Evolutionary conservation across 2,888 invertebrate genomes (phyloP), one percentile per base, ranked within the genome.

Genomic region (Athrips mouffetella): DNA sequence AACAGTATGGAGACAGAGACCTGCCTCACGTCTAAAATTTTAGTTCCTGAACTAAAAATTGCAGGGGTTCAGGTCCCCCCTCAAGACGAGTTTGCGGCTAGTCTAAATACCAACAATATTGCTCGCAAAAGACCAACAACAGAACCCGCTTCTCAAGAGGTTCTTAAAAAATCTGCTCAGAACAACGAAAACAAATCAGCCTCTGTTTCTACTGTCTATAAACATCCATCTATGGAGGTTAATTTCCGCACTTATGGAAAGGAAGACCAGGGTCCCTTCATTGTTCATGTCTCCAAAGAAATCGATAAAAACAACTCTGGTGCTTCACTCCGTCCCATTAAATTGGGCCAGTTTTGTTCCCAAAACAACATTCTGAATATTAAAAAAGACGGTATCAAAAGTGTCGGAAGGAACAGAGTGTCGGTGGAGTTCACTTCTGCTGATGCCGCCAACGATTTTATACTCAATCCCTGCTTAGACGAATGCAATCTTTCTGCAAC

Each of bases 361-460:
- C 45, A 40, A 7, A 29, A 52, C 7, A 53, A 52, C 16, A 27
- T 55, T 8, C n/a, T 7, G 15, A 8, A 27, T 1, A 48, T 57
- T 6, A 10, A 44, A 1, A 51, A 35, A 1, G 50, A 51, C 18
- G 53, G 50, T 7, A 51, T 52, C 2, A 53, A 53, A 48, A 40
- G 29, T 23, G 42, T 45, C 2, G 52, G 53, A 1, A 47, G 50
- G 2, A 54, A 57, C 29, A 50, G 33, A 41, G 41, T 51, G 5
- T 20, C 45, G 2, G 47, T 53, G 2, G 45, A 51, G 18, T 54
- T 54, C 25, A 30, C 21, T 7, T 15, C 37, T 1, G 45, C 50
- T 4, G 13, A 37, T 8, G 23, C 25, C 10, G 57, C 54, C 8
- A 57, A 57, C 15, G 4, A 18, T 0, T 56, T 53, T 47, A 7